A percentile compares a stretch with the other conserved stretches of the same genome.
Conservation (phyloP, 2,888 invertebrate species). For the Protodeltote pygarga region DNA sequence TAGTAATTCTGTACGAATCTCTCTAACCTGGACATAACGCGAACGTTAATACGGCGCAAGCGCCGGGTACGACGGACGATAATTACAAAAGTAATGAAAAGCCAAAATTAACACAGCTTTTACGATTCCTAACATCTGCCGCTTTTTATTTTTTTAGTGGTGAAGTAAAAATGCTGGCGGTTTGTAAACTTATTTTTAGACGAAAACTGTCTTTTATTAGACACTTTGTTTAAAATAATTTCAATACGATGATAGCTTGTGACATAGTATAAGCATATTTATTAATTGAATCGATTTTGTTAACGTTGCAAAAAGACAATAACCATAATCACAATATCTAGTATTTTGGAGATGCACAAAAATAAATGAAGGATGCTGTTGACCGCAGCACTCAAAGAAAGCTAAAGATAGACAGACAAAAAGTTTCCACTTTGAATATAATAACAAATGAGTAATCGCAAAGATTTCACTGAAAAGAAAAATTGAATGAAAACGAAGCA, state of each 20-base stretch:
- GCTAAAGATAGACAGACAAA: not conserved
- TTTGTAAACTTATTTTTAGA: too few relatives aligned
- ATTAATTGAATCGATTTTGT: too few relatives aligned
- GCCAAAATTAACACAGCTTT: slow-evolving; percentile 29
- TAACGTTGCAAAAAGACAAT: too few relatives aligned
- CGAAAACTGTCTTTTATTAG: not conserved
- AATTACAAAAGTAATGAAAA: slow-evolving; percentile 29
- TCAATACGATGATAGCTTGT: too few relatives aligned
- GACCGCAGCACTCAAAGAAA: not conserved
- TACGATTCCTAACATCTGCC: slow-evolving; percentile 13
- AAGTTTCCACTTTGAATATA: too few relatives aligned
- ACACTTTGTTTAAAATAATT: too few relatives aligned
- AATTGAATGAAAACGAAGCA: not conserved
- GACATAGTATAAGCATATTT: too few relatives aligned
- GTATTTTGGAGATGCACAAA: too few relatives aligned
- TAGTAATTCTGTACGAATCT: slow-evolving; percentile 20
- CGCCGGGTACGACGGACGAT: slow-evolving; percentile 14
- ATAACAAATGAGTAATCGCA: not conserved
- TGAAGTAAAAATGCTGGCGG: not conserved
- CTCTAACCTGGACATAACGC: slow-evolving; percentile 24
- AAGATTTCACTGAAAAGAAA: slow-evolving; percentile 1
- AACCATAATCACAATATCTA: too few relatives aligned
- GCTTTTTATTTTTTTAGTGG: slow-evolving; percentile 4
- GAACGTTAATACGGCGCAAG: slow-evolving; percentile 20
- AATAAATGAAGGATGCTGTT: too few relatives aligned